phyloP scores from a whole-genome alignment of 2,888 invertebrate genomes.

The Limenitis camilla region DNA sequence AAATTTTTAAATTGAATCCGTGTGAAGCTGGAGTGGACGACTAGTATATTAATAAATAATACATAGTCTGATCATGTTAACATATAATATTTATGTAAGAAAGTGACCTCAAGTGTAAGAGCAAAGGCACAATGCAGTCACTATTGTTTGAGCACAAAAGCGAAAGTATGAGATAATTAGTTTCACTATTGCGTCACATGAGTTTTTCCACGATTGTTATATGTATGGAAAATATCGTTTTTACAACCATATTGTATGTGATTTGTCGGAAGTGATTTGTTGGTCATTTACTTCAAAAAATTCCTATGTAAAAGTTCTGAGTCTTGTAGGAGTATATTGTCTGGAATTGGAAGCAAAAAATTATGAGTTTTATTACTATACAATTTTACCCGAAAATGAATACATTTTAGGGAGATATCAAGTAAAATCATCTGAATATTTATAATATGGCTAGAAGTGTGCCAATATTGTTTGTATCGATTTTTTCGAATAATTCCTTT shows the following conservation, averaged over 20 bases:
- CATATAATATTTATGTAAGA: slow-evolving; percentile 9
- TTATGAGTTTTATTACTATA: too few species aligned
- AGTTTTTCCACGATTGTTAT: slow-evolving; percentile 62
- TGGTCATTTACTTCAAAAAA: neutral
- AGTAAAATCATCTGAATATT: too few species aligned
- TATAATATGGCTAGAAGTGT: too few species aligned
- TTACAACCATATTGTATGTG: slow-evolving; percentile 40
- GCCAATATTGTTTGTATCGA: too few species aligned
- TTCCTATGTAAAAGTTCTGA: neutral
- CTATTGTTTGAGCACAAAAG: slow-evolving; percentile 70
- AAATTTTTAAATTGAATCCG: too few species aligned
- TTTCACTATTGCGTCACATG: slow-evolving; percentile 69
- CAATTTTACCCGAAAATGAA: too few species aligned
- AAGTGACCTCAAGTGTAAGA: slow-evolving; percentile 25
- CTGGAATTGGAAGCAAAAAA: too few species aligned
- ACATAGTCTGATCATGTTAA: neutral
- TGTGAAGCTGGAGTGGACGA: too few species aligned
- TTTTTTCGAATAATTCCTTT: too few species aligned
- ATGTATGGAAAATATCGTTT: slow-evolving; percentile 39
- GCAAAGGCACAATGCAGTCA: slow-evolving; percentile 40
- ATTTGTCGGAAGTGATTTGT: slow-evolving; percentile 40
- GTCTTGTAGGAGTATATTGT: too few species aligned
- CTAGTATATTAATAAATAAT: neutral
- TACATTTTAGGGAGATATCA: too few species aligned
- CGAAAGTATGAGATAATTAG: slow-evolving; percentile 73